Conservation (phyloP, 2,113 vertebrate genomes). For the Ceyx melanurus region DNA sequence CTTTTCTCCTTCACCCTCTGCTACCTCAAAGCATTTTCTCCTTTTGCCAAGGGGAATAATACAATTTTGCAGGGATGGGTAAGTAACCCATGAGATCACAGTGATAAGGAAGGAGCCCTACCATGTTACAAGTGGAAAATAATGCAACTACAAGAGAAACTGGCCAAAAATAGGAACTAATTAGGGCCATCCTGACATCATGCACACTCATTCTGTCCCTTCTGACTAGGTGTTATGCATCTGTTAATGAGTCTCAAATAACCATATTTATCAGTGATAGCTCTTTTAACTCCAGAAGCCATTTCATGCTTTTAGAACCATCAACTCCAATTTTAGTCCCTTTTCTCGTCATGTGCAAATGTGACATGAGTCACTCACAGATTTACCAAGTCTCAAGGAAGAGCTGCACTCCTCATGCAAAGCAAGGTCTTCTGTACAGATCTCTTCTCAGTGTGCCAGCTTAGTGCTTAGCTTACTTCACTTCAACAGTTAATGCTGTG, state of each 20-base stretch:
- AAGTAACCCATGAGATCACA: neutral
- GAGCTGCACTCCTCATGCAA: neutral
- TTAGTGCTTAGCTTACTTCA: neutral
- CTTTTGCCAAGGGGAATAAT: neutral
- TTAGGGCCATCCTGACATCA: neutral
- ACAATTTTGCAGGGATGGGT: fast-evolving
- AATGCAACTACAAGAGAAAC: neutral
- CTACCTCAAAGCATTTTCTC: neutral
- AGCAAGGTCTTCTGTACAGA: neutral
- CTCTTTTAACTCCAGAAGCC: neutral
- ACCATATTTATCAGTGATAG: neutral
- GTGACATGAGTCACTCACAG: neutral
- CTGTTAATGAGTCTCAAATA: neutral
- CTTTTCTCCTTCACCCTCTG: neutral
- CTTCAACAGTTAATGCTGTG: neutral
- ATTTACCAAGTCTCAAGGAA: neutral
- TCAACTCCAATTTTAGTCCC: neutral
- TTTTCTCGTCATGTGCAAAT: neutral
- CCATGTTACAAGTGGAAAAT: neutral
- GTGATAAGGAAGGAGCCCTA: neutral
- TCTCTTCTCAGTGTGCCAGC: neutral
- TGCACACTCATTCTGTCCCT: neutral
- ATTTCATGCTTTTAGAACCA: neutral
- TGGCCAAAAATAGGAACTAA: neutral
- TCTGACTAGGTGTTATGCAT: neutral